These are phyloP conservation scores for Hystrix brachyura DNA, from an alignment of 2,113 vertebrate species.

Conservation along the genomic window DNA sequence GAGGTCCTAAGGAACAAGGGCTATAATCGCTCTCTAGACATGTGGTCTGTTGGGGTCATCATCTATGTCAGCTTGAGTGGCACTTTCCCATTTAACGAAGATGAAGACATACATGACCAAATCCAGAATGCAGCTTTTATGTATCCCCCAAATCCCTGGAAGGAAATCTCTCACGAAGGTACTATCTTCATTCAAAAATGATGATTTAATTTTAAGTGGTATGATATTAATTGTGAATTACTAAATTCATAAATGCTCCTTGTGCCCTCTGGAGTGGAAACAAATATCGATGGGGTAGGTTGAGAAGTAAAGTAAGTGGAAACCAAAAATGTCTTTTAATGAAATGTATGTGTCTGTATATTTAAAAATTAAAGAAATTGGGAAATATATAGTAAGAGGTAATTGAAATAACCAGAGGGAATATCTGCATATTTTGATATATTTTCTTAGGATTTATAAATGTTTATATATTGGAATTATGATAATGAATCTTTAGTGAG, in stretches of 20 bases:
- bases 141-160: constrained; percentile 99
- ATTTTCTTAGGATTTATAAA: constrained; percentile 2
- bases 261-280: not conserved
- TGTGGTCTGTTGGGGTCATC: constrained; percentile 99
- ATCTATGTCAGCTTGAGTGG: constrained; percentile 98
- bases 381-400: not conserved
- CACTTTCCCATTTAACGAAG: constrained; percentile 98
- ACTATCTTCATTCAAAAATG: constrained; percentile 18
- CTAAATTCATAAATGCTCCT: not conserved
- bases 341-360: not conserved
- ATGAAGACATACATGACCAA: constrained; percentile 99
- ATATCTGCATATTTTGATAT: not conserved
- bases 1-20: constrained; percentile 98
- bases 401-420: not conserved
- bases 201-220: not conserved
- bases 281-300: not conserved
- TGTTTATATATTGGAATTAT: not conserved
- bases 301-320: not conserved
- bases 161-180: constrained; percentile 97
- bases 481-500: not conserved
- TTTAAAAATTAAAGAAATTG: not conserved
- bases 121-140: constrained; percentile 99
- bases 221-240: not conserved
- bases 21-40: constrained; percentile 98
- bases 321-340: not conserved